Base-by-base conservation (phyloP, 1,140 invertebrate species). In the Aphaenogaster floridana region DNA sequence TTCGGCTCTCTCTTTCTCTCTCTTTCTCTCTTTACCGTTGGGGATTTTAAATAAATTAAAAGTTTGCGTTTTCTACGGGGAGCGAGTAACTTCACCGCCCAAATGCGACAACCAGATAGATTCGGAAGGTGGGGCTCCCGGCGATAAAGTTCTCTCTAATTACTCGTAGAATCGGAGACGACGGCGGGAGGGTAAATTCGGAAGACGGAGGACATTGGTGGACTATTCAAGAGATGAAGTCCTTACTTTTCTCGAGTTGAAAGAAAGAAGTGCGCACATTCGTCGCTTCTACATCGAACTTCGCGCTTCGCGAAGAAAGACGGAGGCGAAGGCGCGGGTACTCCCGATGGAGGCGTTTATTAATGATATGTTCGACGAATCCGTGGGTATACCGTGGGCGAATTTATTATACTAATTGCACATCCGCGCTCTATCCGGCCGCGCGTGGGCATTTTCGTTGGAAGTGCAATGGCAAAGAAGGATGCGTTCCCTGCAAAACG, bases 21-120 rank as follows among this genome's bases (percentile, higher is more conserved):
- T 34, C 13, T 42, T 6, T 45, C 36, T 71, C n/a, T 11, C 6
- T 34, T 34, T 50, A 34, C 36, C 42, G 42, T 34, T 15, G 7
- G 21, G 66, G 74, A 66, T 91, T 91, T 90, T 92, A 92, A 92
- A 92, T 90, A 91, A 92, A 90, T 92, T 92, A 90, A 91, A 92
- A 92, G 87, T 92, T 92, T 83, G 86, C 86, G 45, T 84, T 90
- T 76, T 87, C 57, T 7, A 42, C 9, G n/a, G 28, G 34, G 68
- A 28, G 42, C 17, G 61, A 15, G n/a, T 39, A 85, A 68, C 21
- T 50, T 76, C 11, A 13, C 17, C 80, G 39, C n/a, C 48, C 61
- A 42, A 69, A 84, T 6, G 54, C 54, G 52, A 84, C 80, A 52
- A 28, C 45, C 21, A 50, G 59, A 21, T 81, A 81, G 69, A 81